phyloP scores from a whole-genome alignment of 2,113 vertebrate genomes.

The Misgurnus anguillicaudatus region DNA sequence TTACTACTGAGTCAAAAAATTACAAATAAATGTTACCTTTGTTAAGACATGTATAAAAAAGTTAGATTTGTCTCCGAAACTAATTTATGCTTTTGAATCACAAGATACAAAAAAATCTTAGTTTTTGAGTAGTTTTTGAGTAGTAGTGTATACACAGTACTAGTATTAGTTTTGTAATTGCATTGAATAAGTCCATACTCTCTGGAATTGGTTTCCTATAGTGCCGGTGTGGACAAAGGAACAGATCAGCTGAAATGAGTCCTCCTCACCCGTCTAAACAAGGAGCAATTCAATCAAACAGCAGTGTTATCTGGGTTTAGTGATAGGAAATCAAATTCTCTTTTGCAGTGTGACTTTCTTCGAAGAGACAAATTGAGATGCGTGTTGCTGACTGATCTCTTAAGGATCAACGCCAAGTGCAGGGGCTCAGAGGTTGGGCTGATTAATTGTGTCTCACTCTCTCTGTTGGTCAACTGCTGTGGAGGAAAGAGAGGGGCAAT shows the following conservation, averaged over 20 bases:
- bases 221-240: background rate
- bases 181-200: conserved; percentile 5
- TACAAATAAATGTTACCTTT: too few species aligned
- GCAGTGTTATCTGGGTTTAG: conserved; percentile 20
- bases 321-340: conserved; percentile 1
- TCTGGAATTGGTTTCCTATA: conserved; percentile 5
- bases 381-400: conserved; percentile 51
- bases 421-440: conserved; percentile 37
- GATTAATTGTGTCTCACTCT: conserved; percentile 51
- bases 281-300: conserved; percentile 24
- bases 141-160: background rate
- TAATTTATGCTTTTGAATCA: too few species aligned
- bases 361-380: conserved; percentile 54
- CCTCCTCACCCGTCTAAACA: background rate
- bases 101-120: too few species aligned
- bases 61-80: background rate
- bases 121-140: too few species aligned
- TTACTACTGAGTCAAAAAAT: too few species aligned
- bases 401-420: conserved; percentile 57
- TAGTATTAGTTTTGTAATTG: conserved; percentile 14
- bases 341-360: conserved; percentile 32
- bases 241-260: background rate
- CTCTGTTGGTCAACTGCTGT: conserved; percentile 46
- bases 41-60: too few species aligned
- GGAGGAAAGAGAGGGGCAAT: conserved; percentile 56